Base-by-base conservation (phyloP, 1,140 invertebrate genomes). In the Bombus pascuorum region DNA sequence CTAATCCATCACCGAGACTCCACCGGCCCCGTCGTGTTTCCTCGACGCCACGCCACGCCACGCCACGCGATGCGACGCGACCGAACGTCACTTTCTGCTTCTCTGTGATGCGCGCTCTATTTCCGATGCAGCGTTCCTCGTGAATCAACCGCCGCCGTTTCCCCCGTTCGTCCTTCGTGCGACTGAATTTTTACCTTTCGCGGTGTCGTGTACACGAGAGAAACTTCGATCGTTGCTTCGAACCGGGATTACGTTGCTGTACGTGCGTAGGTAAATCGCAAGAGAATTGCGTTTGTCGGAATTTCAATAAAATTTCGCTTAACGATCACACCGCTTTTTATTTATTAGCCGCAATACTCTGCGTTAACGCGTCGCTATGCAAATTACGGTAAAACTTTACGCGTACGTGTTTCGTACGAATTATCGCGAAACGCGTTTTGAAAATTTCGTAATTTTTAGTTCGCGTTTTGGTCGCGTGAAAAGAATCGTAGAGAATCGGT, bases 1-100 rank as follows among this genome's bases (percentile, higher is more conserved):
- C 91, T 91, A 92, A 92, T 92, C 89, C 91, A 81, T 89, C 84
- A 88, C 80, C 71, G 82, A n/a, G 25, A 13, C 71, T 15, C 12
- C 18, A 44, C 22, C 39, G 42, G 62, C n/a, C 28, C 72, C 62
- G 28, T 25, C 9, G 39, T 12, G 42, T n/a, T 47, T 80, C 53
- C 57, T 86, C 72, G 53, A 75, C 70, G 78, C 8, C 22, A 32
- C 47, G 25, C 42, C 66, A 15, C 28, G 28, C 66, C n/a, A 62
- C n/a, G 13, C 65, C 34, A 80, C 53, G 10, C 78, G 12, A 15
- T n/a, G 78, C 62, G 42, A 80, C 70, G 34, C 79, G 4, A 18
- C 42, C 73, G 10, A n/a, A 37, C 70, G 32, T 78, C 81, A 44
- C 47, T 73, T 34, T n/a, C 34, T 28, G 25, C 25, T 4, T 10